Percentiles rank a stretch among this genome's conserved stretches.
phyloP scores from a whole-genome alignment of 2,113 vertebrate species.

The Spea multiplicata region DNA sequence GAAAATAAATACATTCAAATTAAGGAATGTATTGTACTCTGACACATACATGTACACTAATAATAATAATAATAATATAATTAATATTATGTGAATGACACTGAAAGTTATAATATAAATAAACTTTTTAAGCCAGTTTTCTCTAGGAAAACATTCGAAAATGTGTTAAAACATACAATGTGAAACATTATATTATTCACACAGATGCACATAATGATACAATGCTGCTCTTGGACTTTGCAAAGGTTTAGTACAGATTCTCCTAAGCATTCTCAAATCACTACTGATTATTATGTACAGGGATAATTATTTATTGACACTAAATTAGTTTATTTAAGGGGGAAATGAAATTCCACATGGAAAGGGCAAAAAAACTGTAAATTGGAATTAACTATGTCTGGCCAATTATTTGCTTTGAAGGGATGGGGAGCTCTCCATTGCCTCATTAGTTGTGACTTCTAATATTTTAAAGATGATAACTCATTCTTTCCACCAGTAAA shows the following conservation, averaged over 20 bases:
- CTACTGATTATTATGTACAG: not conserved
- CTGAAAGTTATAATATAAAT: too few relatives aligned
- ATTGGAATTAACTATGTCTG: not conserved
- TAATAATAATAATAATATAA: too few relatives aligned
- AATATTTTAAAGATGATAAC: slow-evolving; percentile 46
- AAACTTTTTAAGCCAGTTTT: too few relatives aligned
- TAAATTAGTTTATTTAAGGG: not conserved
- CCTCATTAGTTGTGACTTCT: slow-evolving; percentile 12
- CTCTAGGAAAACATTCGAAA: too few relatives aligned
- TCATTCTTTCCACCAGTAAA: slow-evolving; percentile 49
- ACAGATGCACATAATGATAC: not conserved
- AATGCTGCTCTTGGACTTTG: not conserved
- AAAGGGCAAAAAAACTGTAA: slow-evolving; percentile 1
- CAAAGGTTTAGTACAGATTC: not conserved
- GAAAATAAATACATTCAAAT: not conserved
- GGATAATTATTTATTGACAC: slow-evolving; percentile 7
- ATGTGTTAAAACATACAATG: too few relatives aligned
- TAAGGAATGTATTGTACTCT: too few relatives aligned
- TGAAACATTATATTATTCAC: not conserved
- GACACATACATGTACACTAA: not conserved
- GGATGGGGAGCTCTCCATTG: fast-evolving
- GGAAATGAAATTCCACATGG: not conserved
- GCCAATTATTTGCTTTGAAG: not conserved
- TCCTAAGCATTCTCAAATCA: not conserved
- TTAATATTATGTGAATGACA: too few relatives aligned